These are phyloP conservation scores for Leptura quadrifasciata DNA, from an alignment of 2,888 invertebrate genomes.

Conservation along the genomic window DNA sequence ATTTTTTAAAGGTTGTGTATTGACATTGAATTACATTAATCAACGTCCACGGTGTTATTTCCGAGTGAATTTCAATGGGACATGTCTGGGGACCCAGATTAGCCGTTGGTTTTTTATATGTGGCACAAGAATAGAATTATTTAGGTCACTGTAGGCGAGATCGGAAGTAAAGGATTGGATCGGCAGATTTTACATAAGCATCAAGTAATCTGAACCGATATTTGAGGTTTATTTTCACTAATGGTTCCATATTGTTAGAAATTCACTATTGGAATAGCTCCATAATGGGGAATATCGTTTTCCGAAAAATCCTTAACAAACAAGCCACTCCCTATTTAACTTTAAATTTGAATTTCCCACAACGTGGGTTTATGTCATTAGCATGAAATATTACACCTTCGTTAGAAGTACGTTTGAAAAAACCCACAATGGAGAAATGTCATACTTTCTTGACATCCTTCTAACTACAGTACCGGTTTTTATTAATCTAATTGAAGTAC, in stretches of 20 bases:
- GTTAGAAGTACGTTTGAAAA: too few species aligned
- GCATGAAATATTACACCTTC: too few species aligned
- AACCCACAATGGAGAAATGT: too few species aligned
- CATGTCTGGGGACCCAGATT: neutral
- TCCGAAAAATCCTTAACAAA: neutral
- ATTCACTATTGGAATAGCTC: too few species aligned
- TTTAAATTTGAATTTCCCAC: neutral
- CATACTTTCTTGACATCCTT: too few species aligned
- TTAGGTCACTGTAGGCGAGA: neutral
- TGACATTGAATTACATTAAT: slow-evolving; percentile 21
- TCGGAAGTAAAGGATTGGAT: neutral
- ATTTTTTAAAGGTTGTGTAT: slow-evolving; percentile 20
- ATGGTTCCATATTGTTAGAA: too few species aligned
- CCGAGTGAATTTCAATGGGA: neutral
- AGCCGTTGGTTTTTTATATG: neutral
- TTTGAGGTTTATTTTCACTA: neutral
- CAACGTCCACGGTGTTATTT: neutral
- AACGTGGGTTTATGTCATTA: neutral
- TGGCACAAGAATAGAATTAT: slow-evolving; percentile 7
- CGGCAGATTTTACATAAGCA: neutral
- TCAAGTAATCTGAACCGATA: neutral
- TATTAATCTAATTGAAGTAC: too few species aligned
- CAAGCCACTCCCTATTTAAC: neutral
- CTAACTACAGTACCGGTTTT: too few species aligned
- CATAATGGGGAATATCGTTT: neutral